Conservation (phyloP, 2,888 invertebrate genomes). For the Zele albiditarsus region DNA sequence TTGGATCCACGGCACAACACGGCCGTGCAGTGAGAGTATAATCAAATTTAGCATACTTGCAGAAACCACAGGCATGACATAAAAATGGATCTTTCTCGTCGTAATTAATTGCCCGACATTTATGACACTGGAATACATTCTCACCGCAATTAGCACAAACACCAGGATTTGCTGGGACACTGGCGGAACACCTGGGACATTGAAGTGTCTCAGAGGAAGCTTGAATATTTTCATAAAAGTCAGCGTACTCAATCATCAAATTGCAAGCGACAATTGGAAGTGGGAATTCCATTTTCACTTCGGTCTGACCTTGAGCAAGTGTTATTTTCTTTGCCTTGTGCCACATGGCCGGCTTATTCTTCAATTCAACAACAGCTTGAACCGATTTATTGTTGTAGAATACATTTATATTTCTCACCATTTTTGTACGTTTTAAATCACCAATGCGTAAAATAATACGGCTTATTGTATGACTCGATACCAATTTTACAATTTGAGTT, state of each 20-base stretch:
- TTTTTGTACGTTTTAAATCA: conserved; percentile 96
- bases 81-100: conserved; percentile 99
- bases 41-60: conserved; percentile 99
- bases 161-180: conserved; percentile 97
- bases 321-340: conserved; percentile 96
- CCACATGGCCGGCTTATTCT: conserved; percentile 97
- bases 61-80: conserved; percentile 98
- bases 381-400: conserved; percentile 97
- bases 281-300: conserved; percentile 97
- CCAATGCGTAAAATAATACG: conserved; percentile 94
- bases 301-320: conserved; percentile 92
- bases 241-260: conserved; percentile 98
- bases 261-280: conserved; percentile 98
- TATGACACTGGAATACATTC: conserved; percentile 99
- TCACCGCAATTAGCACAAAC: conserved; percentile 98
- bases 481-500: conserved; percentile 96
- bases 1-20: conserved; percentile 97
- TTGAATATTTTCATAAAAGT: conserved; percentile 97
- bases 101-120: conserved; percentile 98
- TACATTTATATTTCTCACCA: conserved; percentile 96
- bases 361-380: conserved; percentile 97
- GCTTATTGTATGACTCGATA: conserved; percentile 95
- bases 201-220: conserved; percentile 95
- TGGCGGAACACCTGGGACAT: conserved; percentile 96
- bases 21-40: conserved; percentile 92